Evolutionary conservation across 1,140 invertebrate genomes (phyloP), one percentile per base, ranked within the genome.

Genomic region (Ceratoteleas bidentatus): DNA sequence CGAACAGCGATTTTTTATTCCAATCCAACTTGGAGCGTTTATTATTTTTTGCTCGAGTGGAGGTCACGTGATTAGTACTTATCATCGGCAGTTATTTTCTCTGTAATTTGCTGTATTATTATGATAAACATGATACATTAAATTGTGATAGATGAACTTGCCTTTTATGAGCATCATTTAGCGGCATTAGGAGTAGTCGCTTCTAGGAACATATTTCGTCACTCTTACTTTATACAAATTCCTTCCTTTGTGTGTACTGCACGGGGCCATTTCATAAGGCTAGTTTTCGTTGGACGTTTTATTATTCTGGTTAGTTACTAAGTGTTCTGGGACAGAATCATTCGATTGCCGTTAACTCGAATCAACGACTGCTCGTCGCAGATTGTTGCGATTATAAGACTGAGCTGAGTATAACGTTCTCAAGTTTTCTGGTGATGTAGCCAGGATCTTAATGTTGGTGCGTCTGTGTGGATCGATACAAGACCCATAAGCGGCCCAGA

Each of bases 121-220:
- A 70, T 65, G 60, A 70, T 70, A 78, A 78, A 78, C 57, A 58
- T 50, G 65, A 65, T 78, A 57, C 52, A 64, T 53, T 78, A 70
- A 78, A 78, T 78, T 78, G 58, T 78, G 60, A 78, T 78, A 69
- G 53, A 78, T 70, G 58, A 58, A 45, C 52, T 34, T 45, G 65
- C 5, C 45, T 56, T 65, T 70, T 78, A 78, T 52, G 60, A 78
- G 65, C 43, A 52, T 52, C 74, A 70, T 70, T 78, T 64, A 64
- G 49, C 11, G 60, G 50, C 43, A 58, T 64, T 64, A 78, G 65
- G 50, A 64, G 58, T 52, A 70, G 49, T 34, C 34, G 24, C 10
- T 70, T 65, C 64, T 57, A 57, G 52, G 57, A 78, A 78, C 14
- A 50, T 58, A 70, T 70, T 78, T 70, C 57, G 74, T 78, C 74